phyloP scores from a whole-genome alignment of 2,113 vertebrate species.

The Peucedramus taeniatus region DNA sequence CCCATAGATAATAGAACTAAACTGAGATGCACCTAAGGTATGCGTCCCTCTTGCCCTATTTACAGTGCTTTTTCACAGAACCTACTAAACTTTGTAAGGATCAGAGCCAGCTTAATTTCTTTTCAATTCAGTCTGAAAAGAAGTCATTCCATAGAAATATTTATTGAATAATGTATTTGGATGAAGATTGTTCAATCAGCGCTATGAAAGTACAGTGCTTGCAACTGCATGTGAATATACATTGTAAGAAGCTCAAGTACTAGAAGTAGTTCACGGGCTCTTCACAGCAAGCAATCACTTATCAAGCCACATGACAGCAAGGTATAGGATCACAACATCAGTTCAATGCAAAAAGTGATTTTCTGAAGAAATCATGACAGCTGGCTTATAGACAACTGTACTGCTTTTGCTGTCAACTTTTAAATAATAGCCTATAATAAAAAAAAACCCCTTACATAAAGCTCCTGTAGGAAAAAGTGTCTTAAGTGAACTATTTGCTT shows the following conservation, averaged over 20 bases:
- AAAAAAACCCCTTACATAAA: not conserved
- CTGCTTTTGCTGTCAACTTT: not conserved
- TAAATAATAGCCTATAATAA: not conserved
- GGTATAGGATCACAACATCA: not conserved
- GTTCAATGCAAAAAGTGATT: not conserved
- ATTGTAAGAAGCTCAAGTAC: not conserved
- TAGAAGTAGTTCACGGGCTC: not conserved
- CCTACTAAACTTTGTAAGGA: not conserved
- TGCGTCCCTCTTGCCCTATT: not conserved
- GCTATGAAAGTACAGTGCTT: not conserved
- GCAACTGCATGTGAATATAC: not conserved
- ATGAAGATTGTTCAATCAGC: not conserved
- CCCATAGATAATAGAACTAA: not conserved
- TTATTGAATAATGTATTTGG: conserved; percentile 8
- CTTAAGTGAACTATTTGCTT: not conserved
- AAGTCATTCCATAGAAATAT: not conserved
- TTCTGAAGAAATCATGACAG: not conserved
- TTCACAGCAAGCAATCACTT: not conserved
- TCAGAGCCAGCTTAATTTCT: not conserved
- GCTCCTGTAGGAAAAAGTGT: not conserved
- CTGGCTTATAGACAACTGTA: not conserved
- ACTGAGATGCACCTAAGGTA: not conserved
- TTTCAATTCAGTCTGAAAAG: not conserved
- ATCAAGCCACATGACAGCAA: not conserved
- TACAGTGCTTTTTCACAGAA: not conserved